phyloP scores from a whole-genome alignment of 1,140 invertebrate genomes.

The Argopecten irradians region DNA sequence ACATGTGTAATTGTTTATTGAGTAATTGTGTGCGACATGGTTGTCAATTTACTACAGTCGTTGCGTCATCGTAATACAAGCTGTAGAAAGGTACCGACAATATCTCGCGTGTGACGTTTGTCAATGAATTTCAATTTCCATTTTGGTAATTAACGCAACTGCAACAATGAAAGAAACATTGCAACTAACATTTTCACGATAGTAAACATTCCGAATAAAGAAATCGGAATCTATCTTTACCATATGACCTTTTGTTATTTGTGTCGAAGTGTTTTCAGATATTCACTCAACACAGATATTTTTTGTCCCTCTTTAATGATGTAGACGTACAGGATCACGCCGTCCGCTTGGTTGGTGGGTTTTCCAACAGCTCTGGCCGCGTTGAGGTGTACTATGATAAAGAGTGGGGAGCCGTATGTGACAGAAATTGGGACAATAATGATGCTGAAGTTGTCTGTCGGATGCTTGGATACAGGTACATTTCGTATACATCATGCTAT shows the following conservation, averaged over 20 bases:
- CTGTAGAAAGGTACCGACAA: too few species aligned
- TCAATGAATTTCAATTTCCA: too few species aligned
- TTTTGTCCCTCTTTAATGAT: too few species aligned
- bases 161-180: not conserved
- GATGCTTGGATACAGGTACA: conserved; percentile 49
- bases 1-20: too few species aligned
- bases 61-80: too few species aligned
- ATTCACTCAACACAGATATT: not conserved
- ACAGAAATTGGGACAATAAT: conserved; percentile 47
- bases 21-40: too few species aligned
- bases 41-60: too few species aligned
- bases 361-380: conserved; percentile 46
- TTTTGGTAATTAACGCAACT: not conserved
- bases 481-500: too few species aligned
- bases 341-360: conserved; percentile 37
- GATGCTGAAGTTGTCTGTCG: conserved; percentile 58
- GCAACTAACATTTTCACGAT: too few species aligned
- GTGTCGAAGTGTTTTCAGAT: not conserved
- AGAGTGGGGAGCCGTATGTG: conserved; percentile 59
- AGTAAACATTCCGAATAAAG: not conserved
- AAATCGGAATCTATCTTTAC: not conserved
- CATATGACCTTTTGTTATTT: not conserved
- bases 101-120: too few species aligned
- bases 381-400: conserved; percentile 53
- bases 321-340: not conserved